These are phyloP conservation scores for Poeciliopsis turneri DNA, from an alignment of 2,797 vertebrate species.

Conservation along the genomic window DNA sequence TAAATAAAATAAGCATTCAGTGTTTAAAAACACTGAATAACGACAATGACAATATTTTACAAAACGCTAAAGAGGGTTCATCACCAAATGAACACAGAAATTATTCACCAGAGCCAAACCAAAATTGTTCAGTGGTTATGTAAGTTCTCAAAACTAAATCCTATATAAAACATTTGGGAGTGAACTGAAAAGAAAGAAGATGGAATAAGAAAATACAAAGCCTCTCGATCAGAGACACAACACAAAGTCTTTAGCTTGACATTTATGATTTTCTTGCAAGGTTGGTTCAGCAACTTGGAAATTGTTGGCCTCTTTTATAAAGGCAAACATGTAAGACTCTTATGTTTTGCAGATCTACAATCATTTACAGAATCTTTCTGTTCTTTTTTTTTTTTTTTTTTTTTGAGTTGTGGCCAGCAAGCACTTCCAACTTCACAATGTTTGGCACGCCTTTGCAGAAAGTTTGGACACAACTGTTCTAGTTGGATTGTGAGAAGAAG, in stretches of 20 bases:
- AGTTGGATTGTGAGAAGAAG: background rate
- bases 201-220: background rate
- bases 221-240: background rate
- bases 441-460: background rate
- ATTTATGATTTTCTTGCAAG: background rate
- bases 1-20: background rate
- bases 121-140: background rate
- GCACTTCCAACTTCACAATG: background rate
- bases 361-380: background rate
- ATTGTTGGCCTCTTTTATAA: background rate
- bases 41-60: background rate
- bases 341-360: background rate
- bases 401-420: background rate
- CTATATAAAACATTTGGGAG: background rate
- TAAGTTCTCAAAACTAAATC: background rate
- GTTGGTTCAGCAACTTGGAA: background rate
- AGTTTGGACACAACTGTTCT: background rate
- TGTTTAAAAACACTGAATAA: background rate
- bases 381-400: background rate
- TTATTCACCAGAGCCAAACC: background rate
- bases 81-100: background rate
- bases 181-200: background rate
- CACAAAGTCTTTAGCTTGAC: background rate
- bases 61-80: background rate
- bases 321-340: background rate